phyloP scores from a whole-genome alignment of 1,140 invertebrate genomes.

The Plutomurus gul region DNA sequence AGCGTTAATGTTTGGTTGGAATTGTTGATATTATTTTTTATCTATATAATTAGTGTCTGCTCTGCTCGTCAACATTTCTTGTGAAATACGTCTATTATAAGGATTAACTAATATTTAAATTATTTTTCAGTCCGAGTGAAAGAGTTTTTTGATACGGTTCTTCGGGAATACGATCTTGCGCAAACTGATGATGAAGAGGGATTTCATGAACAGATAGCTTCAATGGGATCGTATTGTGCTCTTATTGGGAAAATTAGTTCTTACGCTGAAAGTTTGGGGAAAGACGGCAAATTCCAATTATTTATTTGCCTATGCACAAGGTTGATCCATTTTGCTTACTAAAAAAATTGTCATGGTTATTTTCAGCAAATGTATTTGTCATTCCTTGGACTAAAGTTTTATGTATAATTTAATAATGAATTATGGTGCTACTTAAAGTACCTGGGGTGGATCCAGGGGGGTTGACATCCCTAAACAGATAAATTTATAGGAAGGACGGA shows the following conservation, averaged over 20 bases:
- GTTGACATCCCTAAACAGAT: too few species aligned
- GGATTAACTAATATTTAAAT: too few species aligned
- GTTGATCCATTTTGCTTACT: constrained; percentile 59
- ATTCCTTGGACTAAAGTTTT: background rate
- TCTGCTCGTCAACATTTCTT: too few species aligned
- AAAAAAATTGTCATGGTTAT: background rate
- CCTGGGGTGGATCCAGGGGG: too few species aligned
- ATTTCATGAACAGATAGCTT: constrained; percentile 59
- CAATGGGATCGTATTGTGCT: constrained; percentile 75
- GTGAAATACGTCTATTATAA: too few species aligned
- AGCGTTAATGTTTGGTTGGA: too few species aligned
- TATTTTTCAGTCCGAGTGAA: constrained; percentile 75
- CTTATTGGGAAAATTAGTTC: constrained; percentile 82
- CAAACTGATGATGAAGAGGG: constrained; percentile 58
- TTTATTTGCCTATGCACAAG: constrained; percentile 89
- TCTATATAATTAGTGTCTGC: too few species aligned
- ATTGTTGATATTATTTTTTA: too few species aligned
- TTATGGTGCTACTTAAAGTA: too few species aligned
- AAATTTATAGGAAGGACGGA: too few species aligned
- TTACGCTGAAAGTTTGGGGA: constrained; percentile 83
- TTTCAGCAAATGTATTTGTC: background rate
- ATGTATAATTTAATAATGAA: background rate
- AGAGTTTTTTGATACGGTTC: constrained; percentile 73
- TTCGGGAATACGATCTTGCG: constrained; percentile 58
- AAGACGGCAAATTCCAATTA: constrained; percentile 97